phyloP scores from a whole-genome alignment of 2,888 invertebrate genomes.

The Rosalia funebris region DNA sequence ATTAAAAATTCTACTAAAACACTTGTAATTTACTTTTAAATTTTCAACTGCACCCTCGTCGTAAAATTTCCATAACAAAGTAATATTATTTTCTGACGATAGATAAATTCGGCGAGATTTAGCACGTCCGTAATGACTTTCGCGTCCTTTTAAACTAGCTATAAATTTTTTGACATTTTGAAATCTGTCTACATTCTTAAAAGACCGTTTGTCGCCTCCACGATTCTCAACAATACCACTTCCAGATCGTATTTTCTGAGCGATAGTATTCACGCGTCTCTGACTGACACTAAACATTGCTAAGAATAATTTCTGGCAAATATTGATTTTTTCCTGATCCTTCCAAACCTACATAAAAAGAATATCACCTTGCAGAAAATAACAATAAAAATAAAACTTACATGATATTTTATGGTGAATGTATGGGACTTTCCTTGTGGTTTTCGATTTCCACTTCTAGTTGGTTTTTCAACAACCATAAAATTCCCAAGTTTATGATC shows the following conservation, averaged over 20 bases:
- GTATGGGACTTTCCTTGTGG: not conserved
- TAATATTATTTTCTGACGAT: constrained; percentile 23
- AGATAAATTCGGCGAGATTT: constrained; percentile 21
- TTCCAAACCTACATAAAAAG: not conserved
- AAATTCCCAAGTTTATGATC: not conserved
- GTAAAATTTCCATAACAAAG: constrained; percentile 19
- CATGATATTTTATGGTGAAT: not conserved
- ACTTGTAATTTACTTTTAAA: constrained; percentile 5
- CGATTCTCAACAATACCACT: constrained; percentile 24
- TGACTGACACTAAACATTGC: constrained; percentile 1
- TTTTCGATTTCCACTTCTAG: not conserved
- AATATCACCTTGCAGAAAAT: not conserved
- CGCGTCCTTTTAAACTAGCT: constrained; percentile 17
- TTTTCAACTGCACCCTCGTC: constrained; percentile 18
- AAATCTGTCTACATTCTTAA: not conserved
- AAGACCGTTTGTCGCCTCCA: constrained; percentile 15
- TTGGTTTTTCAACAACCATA: not conserved
- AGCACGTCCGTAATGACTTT: constrained; percentile 24
- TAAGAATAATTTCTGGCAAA: not conserved
- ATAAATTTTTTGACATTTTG: not conserved
- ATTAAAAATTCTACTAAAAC: constrained; percentile 34
- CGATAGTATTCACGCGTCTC: constrained; percentile 25
- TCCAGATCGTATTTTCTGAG: constrained; percentile 24
- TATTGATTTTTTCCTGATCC: not conserved
- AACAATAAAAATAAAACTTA: not conserved